Evolutionary conservation across 2,797 vertebrate genomes (phyloP).

Genomic region (Meriones psammophilus): DNA sequence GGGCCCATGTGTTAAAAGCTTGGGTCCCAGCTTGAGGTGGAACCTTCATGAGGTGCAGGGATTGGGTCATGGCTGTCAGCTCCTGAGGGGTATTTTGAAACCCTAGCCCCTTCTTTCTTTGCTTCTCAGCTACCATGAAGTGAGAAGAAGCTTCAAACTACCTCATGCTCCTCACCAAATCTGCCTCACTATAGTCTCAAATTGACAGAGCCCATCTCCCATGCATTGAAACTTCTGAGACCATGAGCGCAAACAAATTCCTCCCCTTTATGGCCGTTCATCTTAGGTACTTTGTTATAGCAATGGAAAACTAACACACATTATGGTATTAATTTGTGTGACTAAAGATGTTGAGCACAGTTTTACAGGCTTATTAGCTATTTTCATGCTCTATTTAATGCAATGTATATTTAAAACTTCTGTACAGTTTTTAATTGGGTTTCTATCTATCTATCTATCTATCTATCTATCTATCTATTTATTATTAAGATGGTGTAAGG

Average conservation of each 20-base stretch:
- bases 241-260: not conserved
- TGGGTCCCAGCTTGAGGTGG: not conserved
- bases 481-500: not conserved
- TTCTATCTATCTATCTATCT: not conserved
- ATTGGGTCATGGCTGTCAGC: not conserved
- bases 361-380: conserved; percentile 6
- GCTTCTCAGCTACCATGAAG: not conserved
- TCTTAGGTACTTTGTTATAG: not conserved
- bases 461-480: not conserved
- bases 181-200: not conserved
- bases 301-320: not conserved
- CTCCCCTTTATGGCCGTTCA: not conserved
- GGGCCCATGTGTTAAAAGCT: not conserved
- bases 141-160: not conserved
- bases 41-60: not conserved
- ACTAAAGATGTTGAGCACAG: not conserved
- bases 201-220: not conserved
- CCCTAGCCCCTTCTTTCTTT: not conserved
- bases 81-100: not conserved
- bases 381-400: not conserved
- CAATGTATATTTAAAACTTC: conserved; percentile 18
- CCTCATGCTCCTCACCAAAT: not conserved
- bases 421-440: conserved; percentile 1
- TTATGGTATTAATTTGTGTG: not conserved
- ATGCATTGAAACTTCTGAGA: not conserved